Percentiles rank a stretch among this genome's conserved stretches.
Conservation (phyloP, 2,113 vertebrate genomes). For the Pterocles gutturalis region DNA sequence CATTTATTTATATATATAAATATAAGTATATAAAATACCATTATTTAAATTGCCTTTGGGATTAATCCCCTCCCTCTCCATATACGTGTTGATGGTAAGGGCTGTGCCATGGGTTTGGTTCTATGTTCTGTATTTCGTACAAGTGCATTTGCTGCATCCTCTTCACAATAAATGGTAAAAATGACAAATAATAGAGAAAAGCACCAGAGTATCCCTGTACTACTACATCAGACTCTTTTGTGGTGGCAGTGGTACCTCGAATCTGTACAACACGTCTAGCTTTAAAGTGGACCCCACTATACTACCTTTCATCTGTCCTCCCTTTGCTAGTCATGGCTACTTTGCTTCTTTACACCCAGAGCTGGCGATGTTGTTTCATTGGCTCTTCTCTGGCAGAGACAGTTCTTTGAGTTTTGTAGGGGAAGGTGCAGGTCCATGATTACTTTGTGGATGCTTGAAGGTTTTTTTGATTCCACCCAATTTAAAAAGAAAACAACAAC, state of each 20-base stretch:
- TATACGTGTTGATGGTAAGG: conserved; percentile 67
- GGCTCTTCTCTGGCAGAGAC: conserved; percentile 56
- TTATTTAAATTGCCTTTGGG: conserved; percentile 97
- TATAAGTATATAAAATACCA: conserved; percentile 88
- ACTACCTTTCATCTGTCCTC: not conserved
- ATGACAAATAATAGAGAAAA: conserved; percentile 28
- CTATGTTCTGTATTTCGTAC: conserved; percentile 63
- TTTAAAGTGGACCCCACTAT: not conserved
- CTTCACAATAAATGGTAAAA: conserved; percentile 68
- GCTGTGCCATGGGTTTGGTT: conserved; percentile 74
- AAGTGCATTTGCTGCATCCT: conserved; percentile 67
- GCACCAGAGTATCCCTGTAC: conserved; percentile 50
- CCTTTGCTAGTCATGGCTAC: not conserved
- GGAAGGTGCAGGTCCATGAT: conserved; percentile 23
- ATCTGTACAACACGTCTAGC: conserved; percentile 38
- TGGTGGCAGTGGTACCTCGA: conserved; percentile 32
- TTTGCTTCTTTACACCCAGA: not conserved
- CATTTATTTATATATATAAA: too few species aligned
- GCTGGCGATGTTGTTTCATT: not conserved
- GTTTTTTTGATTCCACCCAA: conserved; percentile 31
- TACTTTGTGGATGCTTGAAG: conserved; percentile 9
- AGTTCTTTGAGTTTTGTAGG: not conserved
- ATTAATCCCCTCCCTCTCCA: conserved; percentile 78
- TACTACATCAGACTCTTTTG: conserved; percentile 29
- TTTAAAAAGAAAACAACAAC: conserved; percentile 45